A percentile compares a stretch with the other conserved stretches of the same genome.
These are phyloP conservation scores for Lutjanus campechanus DNA, from an alignment of 2,797 vertebrate species.

Conservation along the genomic window DNA sequence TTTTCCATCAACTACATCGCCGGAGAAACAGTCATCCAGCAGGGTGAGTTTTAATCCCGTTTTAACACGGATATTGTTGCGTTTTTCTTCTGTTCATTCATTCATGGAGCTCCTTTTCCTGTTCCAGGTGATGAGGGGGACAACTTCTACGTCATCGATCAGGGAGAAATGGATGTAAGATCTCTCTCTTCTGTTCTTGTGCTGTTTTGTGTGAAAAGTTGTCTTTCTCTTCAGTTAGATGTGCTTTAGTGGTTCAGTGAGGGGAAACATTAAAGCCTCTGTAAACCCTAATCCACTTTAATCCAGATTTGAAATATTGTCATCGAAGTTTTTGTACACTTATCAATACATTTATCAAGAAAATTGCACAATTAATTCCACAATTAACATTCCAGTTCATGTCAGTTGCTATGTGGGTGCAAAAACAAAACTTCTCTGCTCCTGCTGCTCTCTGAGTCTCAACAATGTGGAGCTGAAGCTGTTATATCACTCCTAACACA, in stretches of 20 bases:
- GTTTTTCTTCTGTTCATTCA: neutral
- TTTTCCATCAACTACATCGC: constrained; percentile 93
- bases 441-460: no score
- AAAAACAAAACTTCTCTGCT: no score
- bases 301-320: no score
- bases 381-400: no score
- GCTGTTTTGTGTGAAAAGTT: neutral
- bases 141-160: constrained; percentile 88
- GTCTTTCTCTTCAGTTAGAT: neutral
- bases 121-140: constrained; percentile 93
- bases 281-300: no score
- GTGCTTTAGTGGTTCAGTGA: neutral
- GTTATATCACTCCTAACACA: no score
- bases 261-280: neutral
- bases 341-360: no score
- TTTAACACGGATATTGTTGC: neutral
- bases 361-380: no score
- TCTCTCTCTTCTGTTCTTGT: neutral
- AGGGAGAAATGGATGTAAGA: constrained; percentile 96
- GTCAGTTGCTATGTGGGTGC: no score
- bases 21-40: constrained; percentile 93
- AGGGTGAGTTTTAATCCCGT: constrained; percentile 81
- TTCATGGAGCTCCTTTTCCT: neutral
- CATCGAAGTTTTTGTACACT: no score
- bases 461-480: no score